Conservation (phyloP, 1,140 invertebrate genomes). For the Theocolax elegans region DNA sequence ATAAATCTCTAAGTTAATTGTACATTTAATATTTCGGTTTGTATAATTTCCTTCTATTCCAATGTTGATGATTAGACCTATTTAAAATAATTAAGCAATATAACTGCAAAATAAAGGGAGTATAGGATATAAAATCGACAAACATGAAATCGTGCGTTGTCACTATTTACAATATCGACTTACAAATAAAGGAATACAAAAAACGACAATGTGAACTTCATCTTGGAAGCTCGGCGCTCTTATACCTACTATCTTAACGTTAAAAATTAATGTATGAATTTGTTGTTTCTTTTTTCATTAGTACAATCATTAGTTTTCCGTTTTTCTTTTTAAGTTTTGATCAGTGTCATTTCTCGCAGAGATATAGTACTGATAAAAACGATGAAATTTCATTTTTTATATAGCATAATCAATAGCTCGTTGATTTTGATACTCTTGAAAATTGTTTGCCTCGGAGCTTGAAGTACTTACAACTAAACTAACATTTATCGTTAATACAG, state of each 20-base stretch:
- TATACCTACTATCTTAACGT: conserved; percentile 30
- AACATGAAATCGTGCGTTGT: conserved; percentile 28
- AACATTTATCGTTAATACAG: conserved; percentile 34
- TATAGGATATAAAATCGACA: background rate
- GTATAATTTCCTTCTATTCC: background rate
- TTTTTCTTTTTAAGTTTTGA: conserved; percentile 14
- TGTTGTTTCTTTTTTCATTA: no score
- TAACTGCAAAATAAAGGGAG: no score
- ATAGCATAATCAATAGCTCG: conserved; percentile 15
- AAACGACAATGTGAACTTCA: conserved; percentile 37
- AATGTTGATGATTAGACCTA: background rate
- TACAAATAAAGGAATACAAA: conserved; percentile 40
- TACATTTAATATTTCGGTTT: conserved; percentile 6
- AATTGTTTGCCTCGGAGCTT: conserved; percentile 10
- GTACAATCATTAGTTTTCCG: conserved; percentile 3
- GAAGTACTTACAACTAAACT: conserved; percentile 32
- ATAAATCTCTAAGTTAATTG: background rate
- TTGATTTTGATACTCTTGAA: conserved; percentile 12
- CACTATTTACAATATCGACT: conserved; percentile 37
- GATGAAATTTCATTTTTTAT: conserved; percentile 4
- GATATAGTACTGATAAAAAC: background rate
- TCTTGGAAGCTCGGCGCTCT: conserved; percentile 31
- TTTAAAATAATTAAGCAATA: no score
- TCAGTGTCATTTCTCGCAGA: background rate
- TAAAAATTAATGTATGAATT: conserved; percentile 31